Percentiles rank a stretch among this genome's conserved stretches.
Evolutionary conservation across 2,113 vertebrate species (phyloP).

Genomic region (Psephotus haematonotus): DNA sequence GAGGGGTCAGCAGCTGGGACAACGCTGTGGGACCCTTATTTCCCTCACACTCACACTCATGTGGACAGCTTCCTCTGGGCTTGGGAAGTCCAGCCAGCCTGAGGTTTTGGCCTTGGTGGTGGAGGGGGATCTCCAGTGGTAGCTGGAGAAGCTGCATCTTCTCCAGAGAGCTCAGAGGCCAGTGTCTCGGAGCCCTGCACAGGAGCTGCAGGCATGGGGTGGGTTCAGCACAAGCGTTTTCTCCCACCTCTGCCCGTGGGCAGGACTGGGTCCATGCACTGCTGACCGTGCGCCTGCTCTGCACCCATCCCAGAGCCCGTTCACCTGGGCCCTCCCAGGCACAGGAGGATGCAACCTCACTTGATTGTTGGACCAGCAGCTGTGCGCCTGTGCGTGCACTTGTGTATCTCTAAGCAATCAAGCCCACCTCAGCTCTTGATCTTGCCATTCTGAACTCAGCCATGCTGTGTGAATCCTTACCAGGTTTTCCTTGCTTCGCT

Average conservation of each 20-base stretch:
- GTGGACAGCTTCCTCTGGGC: not conserved
- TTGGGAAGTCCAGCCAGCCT: not conserved
- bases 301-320: not conserved
- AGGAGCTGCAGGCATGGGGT: fast-evolving
- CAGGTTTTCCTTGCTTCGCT: not conserved
- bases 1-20: not conserved
- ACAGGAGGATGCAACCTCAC: fast-evolving
- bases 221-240: not conserved
- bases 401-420: no score
- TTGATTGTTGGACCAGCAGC: not conserved
- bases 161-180: not conserved
- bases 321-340: not conserved
- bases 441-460: not conserved
- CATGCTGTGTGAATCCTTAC: fast-evolving
- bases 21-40: not conserved
- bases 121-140: not conserved
- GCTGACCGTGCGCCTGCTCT: not conserved
- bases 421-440: not conserved
- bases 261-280: not conserved
- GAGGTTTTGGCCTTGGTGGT: not conserved
- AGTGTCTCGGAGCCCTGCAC: not conserved
- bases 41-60: not conserved
- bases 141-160: not conserved
- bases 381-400: not conserved
- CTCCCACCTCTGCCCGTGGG: not conserved